A percentile compares a stretch with the other conserved stretches of the same genome.
Evolutionary conservation across 2,888 invertebrate species (phyloP).

Genomic region (Cheilosia vulpina): DNA sequence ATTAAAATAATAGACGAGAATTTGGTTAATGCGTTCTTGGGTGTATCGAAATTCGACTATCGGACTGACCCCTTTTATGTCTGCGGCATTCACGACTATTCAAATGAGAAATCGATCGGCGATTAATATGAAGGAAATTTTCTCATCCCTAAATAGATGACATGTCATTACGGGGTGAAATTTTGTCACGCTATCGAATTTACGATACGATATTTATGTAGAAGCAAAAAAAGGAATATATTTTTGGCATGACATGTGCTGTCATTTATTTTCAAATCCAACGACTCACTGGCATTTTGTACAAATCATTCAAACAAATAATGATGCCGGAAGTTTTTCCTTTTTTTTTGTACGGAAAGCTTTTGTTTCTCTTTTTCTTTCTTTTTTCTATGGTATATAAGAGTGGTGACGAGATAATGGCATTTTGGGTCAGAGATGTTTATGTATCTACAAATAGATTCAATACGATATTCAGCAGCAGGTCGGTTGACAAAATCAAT

Average conservation of each 20-base stretch:
- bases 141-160: constrained; percentile 59
- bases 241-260: constrained; percentile 55
- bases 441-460: background rate
- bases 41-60: constrained; percentile 27
- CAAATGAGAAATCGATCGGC: constrained; percentile 68
- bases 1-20: constrained; percentile 65
- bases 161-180: constrained; percentile 60
- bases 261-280: constrained; percentile 55
- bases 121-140: constrained; percentile 42
- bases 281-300: constrained; percentile 40
- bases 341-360: background rate
- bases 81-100: constrained; percentile 59
- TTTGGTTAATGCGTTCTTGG: constrained; percentile 64
- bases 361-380: background rate
- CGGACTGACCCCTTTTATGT: constrained; percentile 60
- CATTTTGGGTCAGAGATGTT: background rate
- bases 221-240: background rate
- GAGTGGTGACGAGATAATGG: background rate
- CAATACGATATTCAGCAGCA: background rate
- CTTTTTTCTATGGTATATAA: background rate
- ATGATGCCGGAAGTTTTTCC: constrained; percentile 28
- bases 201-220: constrained; percentile 32
- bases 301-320: constrained; percentile 50
- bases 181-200: constrained; percentile 67
- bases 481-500: background rate